Evolutionary conservation across 2,888 invertebrate species (phyloP), one percentile per base, ranked within the genome.

Genomic region (Conistra vaccinii): DNA sequence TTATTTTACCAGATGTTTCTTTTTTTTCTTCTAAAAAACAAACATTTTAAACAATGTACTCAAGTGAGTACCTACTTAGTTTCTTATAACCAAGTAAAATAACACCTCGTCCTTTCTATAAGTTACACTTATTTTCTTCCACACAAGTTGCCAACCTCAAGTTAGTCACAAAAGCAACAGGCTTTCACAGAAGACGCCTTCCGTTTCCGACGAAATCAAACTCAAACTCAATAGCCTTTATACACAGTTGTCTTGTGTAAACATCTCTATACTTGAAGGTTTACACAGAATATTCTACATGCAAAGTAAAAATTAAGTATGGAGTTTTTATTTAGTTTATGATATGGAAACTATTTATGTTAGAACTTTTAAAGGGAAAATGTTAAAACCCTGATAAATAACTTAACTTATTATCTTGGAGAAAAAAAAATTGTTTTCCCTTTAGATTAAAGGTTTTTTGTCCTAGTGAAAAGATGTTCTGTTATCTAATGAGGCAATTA

Each of bases 111-210:
- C 3, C 10, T 66, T 61, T 20, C 45, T 66, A 1, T 23, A 55
- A 61, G 32, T 75, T 42, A 61, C 48, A 35, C 6, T 81, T 78
- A 79, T 69, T 83, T 78, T 58, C 60, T 69, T 69, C 23, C 10
- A 61, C 57, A 58, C 60, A 70, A 73, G 57, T 81, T 71, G 6
- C 29, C 17, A 61, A 55, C 68, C 51, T 29, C 69, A 70, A 80
- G 61, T 70, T 73, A 42, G 32, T 79, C 73, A 70, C 61, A 51
- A 82, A 83, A 75, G 85, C 85, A 86, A 86, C 86, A 86, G 87
- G 88, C 84, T 80, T 74, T 74, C 72, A 67, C 70, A 69, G 80
- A 83, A 78, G 73, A 73, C 85, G 78, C 29, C 73, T 74, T 74
- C 68, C 63, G 74, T 71, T 73, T 74, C 77, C 72, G 42, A 76